Conservation (phyloP, 1,140 invertebrate species). For the Mamestra configurata region DNA sequence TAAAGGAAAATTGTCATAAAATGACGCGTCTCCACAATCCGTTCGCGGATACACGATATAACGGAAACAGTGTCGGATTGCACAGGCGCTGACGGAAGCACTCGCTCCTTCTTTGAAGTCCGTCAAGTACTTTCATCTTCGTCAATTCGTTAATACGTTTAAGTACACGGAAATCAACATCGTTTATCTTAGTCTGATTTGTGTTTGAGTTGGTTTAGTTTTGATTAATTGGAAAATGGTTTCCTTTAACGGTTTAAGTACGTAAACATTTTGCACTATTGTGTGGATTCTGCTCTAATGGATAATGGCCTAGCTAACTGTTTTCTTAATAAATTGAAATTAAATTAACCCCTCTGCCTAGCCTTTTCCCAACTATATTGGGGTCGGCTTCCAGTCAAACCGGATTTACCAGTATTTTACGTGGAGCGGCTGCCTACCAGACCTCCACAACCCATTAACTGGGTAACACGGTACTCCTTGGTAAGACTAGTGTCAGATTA, state of each 20-base stretch:
- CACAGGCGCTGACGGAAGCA: conserved; percentile 11
- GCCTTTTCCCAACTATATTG: no score
- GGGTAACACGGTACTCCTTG: no score
- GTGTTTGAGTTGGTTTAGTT: background rate
- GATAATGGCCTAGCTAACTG: no score
- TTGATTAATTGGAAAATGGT: background rate
- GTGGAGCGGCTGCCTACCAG: no score
- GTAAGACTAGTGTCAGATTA: no score
- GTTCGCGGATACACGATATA: background rate
- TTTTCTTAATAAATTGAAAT: no score
- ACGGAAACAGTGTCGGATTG: conserved; percentile 32
- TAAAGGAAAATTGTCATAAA: background rate
- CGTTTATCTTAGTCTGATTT: background rate
- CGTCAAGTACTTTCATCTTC: conserved; percentile 9
- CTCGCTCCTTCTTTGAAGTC: conserved; percentile 22
- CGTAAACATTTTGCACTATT: no score
- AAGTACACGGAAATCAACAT: conserved; percentile 4
- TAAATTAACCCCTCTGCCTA: no score
- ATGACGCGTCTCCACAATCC: background rate
- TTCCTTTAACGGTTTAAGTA: background rate
- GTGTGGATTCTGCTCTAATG: no score
- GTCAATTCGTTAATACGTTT: background rate
- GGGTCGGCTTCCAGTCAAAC: no score
- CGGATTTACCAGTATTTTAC: no score
- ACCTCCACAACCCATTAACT: no score